phyloP scores from a whole-genome alignment of 2,113 vertebrate genomes.

The Petrocephalus zakoni region DNA sequence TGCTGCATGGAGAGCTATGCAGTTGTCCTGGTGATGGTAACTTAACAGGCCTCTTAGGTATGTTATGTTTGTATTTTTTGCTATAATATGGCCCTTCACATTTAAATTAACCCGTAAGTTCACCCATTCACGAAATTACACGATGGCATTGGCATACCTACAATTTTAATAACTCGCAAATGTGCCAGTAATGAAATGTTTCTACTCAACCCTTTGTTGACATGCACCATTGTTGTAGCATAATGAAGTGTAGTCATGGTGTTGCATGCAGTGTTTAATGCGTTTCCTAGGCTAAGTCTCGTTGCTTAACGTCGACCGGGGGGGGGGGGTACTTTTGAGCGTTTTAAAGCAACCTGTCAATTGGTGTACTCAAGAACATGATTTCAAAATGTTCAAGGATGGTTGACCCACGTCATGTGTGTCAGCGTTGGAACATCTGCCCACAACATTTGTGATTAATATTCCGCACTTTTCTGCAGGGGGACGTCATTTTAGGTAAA shows the following conservation, averaged over 20 bases:
- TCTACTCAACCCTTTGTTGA: background rate
- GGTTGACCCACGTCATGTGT: slow-evolving; percentile 14
- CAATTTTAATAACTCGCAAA: background rate
- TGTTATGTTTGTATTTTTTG: background rate
- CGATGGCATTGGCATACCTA: background rate
- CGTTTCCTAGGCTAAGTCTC: background rate
- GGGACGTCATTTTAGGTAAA: background rate
- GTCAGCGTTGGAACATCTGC: slow-evolving; percentile 10
- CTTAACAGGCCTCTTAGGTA: background rate
- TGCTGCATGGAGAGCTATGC: background rate
- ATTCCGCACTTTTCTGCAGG: background rate
- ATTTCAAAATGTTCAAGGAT: slow-evolving; percentile 11
- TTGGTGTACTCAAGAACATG: slow-evolving; percentile 6
- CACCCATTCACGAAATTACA: slow-evolving; percentile 5
- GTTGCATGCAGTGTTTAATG: background rate
- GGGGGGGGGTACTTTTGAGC: background rate
- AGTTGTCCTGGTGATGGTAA: background rate
- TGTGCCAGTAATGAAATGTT: background rate
- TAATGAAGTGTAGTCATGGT: background rate
- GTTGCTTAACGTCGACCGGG: no score
- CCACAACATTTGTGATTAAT: slow-evolving; percentile 17
- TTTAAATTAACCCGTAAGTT: background rate
- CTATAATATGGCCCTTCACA: background rate
- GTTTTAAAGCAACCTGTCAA: slow-evolving; percentile 14
- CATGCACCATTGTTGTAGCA: background rate